Conservation (phyloP, 2,113 vertebrate genomes). For the Macquaria australasica region DNA sequence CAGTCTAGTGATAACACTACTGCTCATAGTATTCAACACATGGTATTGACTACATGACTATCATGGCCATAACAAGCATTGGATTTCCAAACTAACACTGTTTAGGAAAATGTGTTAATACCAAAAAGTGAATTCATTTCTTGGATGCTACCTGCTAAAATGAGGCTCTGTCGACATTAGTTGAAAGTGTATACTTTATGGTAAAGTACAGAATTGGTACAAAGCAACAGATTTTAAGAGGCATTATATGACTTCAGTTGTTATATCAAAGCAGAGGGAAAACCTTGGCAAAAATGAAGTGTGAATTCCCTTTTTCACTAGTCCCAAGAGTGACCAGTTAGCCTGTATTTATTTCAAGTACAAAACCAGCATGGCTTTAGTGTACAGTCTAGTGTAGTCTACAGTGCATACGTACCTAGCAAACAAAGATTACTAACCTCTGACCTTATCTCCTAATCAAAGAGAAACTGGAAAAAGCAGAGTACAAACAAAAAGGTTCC, state of each 20-base stretch:
- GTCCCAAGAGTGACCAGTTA: neutral
- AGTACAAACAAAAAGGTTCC: slow-evolving; percentile 1
- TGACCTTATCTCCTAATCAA: neutral
- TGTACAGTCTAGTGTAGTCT: no score
- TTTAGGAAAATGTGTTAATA: neutral
- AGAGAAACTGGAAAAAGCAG: neutral
- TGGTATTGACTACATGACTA: neutral
- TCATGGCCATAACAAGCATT: neutral
- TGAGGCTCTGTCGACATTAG: slow-evolving; percentile 5
- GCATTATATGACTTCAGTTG: neutral
- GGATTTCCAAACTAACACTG: neutral
- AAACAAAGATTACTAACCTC: neutral
- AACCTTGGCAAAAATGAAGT: neutral
- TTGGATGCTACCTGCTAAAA: neutral
- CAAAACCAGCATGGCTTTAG: neutral
- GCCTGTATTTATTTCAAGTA: neutral
- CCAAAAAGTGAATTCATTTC: neutral
- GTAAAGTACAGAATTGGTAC: neutral
- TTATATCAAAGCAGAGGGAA: neutral
- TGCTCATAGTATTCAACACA: neutral
- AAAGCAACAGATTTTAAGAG: neutral
- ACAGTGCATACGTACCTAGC: neutral
- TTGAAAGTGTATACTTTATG: neutral
- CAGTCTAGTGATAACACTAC: neutral
- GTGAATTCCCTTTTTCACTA: neutral